Evolutionary conservation across 2,888 invertebrate genomes (phyloP).

Genomic region (Melinopterus prodromus): DNA sequence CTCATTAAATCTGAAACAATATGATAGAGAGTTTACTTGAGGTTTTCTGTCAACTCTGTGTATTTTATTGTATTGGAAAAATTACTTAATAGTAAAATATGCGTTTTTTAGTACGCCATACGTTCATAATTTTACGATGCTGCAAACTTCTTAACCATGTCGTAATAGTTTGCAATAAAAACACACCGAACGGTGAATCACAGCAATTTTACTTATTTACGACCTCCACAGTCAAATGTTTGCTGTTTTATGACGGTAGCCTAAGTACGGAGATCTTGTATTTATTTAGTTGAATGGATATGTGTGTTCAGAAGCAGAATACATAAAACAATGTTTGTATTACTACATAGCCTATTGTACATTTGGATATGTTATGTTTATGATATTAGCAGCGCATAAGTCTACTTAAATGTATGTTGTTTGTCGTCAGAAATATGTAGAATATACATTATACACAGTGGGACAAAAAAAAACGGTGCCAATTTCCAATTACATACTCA

Average conservation of each 20-base stretch:
- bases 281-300: not conserved
- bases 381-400: not conserved
- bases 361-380: not conserved
- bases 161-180: not conserved
- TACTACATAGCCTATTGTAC: not conserved
- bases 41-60: not conserved
- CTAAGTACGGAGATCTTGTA: not conserved
- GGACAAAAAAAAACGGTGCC: too few relatives aligned
- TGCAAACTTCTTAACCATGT: too few relatives aligned
- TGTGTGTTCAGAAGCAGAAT: not conserved
- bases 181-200: not conserved
- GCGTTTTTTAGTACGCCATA: too few relatives aligned
- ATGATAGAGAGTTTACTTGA: not conserved
- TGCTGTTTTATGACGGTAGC: not conserved
- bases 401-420: too few relatives aligned
- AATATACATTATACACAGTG: too few relatives aligned
- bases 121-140: too few relatives aligned
- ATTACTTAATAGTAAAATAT: too few relatives aligned
- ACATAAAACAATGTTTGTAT: not conserved
- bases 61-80: too few relatives aligned
- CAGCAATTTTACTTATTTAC: constrained; percentile 12
- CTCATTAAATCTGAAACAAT: constrained; percentile 27
- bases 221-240: not conserved
- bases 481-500: too few relatives aligned
- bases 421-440: too few relatives aligned